Conservation (phyloP, 2,797 vertebrate species). For the Limosa lapponica region DNA sequence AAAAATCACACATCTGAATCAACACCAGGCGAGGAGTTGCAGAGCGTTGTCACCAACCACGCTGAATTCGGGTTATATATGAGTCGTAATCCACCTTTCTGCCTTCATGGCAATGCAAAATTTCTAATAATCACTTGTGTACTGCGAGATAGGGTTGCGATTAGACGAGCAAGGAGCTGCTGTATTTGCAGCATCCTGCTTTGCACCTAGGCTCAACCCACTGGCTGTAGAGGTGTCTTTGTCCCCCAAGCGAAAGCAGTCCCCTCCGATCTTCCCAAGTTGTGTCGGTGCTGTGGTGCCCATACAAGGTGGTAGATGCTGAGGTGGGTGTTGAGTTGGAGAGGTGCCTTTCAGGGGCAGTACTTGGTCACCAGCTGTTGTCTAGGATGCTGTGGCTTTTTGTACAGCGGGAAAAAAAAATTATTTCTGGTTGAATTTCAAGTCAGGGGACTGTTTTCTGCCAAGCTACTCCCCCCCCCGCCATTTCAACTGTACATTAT, state of each 20-base stretch:
- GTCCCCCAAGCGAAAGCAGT: rapidly evolving
- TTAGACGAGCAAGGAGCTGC: background rate
- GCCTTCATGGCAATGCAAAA: rapidly evolving
- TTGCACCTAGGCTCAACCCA: background rate
- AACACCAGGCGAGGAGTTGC: background rate
- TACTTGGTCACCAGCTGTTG: background rate
- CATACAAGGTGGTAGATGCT: rapidly evolving
- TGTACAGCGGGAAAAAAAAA: background rate
- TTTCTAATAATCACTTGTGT: rapidly evolving
- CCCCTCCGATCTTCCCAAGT: rapidly evolving
- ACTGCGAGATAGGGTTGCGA: rapidly evolving
- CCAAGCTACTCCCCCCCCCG: background rate
- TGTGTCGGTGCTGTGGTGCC: rapidly evolving
- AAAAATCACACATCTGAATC: background rate
- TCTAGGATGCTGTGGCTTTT: background rate
- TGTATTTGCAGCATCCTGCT: background rate
- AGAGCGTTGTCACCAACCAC: rapidly evolving
- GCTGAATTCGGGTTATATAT: rapidly evolving
- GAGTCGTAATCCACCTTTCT: background rate
- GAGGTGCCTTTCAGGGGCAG: background rate
- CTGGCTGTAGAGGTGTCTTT: rapidly evolving
- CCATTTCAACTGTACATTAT: background rate
- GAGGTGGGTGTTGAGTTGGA: background rate
- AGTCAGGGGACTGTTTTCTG: background rate
- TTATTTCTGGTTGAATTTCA: background rate